Evolutionary conservation across 2,888 invertebrate species (phyloP).

Genomic region (Drosophila anceps): DNA sequence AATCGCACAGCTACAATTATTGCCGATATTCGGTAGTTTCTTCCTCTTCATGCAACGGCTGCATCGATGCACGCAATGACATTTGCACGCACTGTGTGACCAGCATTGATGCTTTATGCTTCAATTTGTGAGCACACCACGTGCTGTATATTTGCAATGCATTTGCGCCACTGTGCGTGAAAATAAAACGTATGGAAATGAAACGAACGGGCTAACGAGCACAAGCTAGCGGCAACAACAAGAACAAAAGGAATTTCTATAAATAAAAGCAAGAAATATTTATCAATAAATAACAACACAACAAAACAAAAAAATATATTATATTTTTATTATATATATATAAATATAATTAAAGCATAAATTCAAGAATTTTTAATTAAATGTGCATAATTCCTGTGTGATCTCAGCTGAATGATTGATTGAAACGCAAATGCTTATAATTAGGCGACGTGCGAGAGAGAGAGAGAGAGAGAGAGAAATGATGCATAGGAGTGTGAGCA

Average conservation of each 20-base stretch:
- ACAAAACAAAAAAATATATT: conserved; percentile 15
- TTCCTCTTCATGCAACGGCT: conserved; percentile 35
- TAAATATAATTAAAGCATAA: conserved; percentile 40
- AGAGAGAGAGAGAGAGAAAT: neutral
- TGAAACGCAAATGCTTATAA: conserved; percentile 34
- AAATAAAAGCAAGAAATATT: conserved; percentile 66
- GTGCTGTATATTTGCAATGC: neutral
- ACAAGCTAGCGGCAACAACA: conserved; percentile 38
- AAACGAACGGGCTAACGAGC: conserved; percentile 55
- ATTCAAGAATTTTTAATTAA: conserved; percentile 34
- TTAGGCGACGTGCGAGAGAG: conserved; percentile 9
- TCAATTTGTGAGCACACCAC: neutral
- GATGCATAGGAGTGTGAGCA: neutral
- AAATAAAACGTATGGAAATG: conserved; percentile 63
- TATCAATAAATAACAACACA: conserved; percentile 49
- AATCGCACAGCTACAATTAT: conserved; percentile 40
- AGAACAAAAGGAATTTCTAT: conserved; percentile 59
- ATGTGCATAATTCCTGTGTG: conserved; percentile 33
- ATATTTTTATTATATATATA: no score
- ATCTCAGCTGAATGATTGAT: conserved; percentile 47
- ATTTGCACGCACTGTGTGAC: conserved; percentile 68
- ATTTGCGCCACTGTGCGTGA: conserved; percentile 50
- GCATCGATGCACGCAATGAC: conserved; percentile 45
- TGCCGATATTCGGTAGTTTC: conserved; percentile 62
- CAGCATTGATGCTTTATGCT: conserved; percentile 6